These are phyloP conservation scores for Paguma larvata DNA, from an alignment of 2,797 vertebrate species.

Conservation along the genomic window DNA sequence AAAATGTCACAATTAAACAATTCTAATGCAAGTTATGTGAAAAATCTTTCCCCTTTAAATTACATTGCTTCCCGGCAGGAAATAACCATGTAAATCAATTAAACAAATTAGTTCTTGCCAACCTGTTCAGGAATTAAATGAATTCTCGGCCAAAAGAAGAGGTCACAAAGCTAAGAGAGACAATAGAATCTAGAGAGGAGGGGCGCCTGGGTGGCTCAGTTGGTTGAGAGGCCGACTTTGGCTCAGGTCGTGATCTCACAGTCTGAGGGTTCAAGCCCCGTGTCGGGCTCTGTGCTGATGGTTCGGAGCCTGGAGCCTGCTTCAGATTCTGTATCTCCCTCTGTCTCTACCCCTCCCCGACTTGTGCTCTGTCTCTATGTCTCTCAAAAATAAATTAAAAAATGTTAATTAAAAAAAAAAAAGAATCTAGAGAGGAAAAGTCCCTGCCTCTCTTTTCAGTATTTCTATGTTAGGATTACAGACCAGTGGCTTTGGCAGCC, in stretches of 20 bases:
- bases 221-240: too few species aligned
- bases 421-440: neutral
- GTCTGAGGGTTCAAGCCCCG: too few species aligned
- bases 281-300: too few species aligned
- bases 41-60: neutral
- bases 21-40: neutral
- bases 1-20: slow-evolving; percentile 6
- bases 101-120: neutral
- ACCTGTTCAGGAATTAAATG: slow-evolving; percentile 26
- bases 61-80: neutral
- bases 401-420: too few species aligned
- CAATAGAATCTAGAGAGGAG: neutral
- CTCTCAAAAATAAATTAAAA: too few species aligned
- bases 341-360: too few species aligned
- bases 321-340: too few species aligned
- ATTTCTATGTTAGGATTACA: neutral
- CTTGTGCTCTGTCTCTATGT: too few species aligned
- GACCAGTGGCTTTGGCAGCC: neutral
- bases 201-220: too few species aligned
- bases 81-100: slow-evolving; percentile 37
- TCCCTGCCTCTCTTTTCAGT: neutral
- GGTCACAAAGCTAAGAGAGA: neutral
- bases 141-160: neutral
- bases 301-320: too few species aligned
- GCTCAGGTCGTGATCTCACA: too few species aligned